Evolutionary conservation across 2,113 vertebrate genomes (phyloP).

Genomic region (Triplophysa rosa): DNA sequence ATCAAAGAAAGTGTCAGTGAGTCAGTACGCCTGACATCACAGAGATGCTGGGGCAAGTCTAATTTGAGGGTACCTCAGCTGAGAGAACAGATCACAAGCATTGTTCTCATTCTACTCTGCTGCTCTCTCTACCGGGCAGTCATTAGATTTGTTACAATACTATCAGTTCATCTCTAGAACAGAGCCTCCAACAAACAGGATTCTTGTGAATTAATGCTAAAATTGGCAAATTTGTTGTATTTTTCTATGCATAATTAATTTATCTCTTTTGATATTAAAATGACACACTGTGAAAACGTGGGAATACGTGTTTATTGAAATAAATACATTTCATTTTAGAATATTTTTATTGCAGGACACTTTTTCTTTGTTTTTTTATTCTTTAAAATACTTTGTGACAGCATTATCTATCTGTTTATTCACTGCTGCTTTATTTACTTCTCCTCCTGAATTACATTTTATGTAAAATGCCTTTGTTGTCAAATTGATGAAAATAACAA

Average conservation of each 20-base stretch:
- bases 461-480: no score
- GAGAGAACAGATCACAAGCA: slow-evolving; percentile 23
- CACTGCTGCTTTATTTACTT: no score
- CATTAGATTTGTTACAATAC: slow-evolving; percentile 11
- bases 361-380: background rate
- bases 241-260: background rate
- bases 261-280: background rate
- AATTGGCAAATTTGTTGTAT: background rate
- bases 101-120: background rate
- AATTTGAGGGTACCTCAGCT: slow-evolving; percentile 3
- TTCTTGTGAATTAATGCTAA: background rate
- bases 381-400: no score
- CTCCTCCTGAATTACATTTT: no score
- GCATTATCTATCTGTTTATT: no score
- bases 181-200: background rate
- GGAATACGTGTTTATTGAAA: background rate
- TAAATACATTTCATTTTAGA: no score
- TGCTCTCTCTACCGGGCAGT: slow-evolving; percentile 25
- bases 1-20: slow-evolving; percentile 9
- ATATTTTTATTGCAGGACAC: background rate
- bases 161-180: no score
- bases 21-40: slow-evolving; percentile 13
- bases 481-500: no score
- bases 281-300: background rate
- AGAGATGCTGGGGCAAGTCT: slow-evolving; percentile 7